Evolutionary conservation across 2,888 invertebrate species (phyloP), one percentile per base, ranked within the genome.

Genomic region (Bibio marci): DNA sequence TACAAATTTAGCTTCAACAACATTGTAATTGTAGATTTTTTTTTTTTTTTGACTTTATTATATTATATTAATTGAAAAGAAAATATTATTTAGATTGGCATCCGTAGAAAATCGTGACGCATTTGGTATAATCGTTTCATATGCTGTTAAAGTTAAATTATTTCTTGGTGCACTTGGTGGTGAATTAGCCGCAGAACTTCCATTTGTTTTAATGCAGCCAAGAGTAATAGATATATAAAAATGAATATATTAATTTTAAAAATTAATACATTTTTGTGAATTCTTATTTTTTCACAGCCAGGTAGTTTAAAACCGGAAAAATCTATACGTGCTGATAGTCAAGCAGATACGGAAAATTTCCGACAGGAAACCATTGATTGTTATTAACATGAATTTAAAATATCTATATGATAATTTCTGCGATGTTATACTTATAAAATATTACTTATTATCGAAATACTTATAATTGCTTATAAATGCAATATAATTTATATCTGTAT

Each of bases 41-140:
- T 19, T 14, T 18, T 27, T 17, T 26, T 14, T 26, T 33, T 37
- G n/a, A n/a, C 4, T n/a, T 28, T 37, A n/a, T 7, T 5, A 35
- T 19, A 36, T 6, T 6, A n/a, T 36, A 26, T 37, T 35, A 30
- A 25, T 42, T 35, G 5, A 2, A 7, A 22, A 8, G 14, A 33
- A n/a, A n/a, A n/a, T n/a, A n/a, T n/a, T n/a, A 4, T 22, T 17
- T 50, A 79, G 78, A 41, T 60, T 80, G 44, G 71, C 75, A 26
- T 69, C 73, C 45, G 78, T 85, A 11, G 87, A 88, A 51, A 79
- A 85, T 51, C 78, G 87, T 44, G 92, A 94, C 61, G 83, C 87
- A 37, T 88, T 94, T 56, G 94, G 94, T 43, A 92, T 94, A 52
- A 80, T 94, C 48, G 91, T 95, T 11, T 91, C 90, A 30, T 95